Percentiles rank a stretch among this genome's conserved stretches.
phyloP scores from a whole-genome alignment of 2,888 invertebrate genomes.

The Brachyopa scutellaris region DNA sequence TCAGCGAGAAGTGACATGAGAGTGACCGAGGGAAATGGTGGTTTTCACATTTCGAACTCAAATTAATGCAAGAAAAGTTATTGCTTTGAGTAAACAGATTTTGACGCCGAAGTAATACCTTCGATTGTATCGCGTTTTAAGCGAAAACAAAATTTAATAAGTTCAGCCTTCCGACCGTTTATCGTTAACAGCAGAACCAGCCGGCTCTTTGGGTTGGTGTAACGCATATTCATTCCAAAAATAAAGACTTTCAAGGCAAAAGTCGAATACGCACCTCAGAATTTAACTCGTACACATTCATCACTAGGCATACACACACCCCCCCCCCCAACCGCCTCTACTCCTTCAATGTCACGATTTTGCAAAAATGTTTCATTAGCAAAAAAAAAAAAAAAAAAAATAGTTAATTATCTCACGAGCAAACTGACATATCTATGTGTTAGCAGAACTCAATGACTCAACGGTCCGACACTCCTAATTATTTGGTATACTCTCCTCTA shows the following conservation, averaged over 20 bases:
- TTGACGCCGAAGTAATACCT: too few relatives aligned
- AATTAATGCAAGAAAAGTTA: too few relatives aligned
- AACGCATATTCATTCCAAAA: conserved; percentile 1
- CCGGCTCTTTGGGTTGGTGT: too few relatives aligned
- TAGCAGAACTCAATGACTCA: conserved; percentile 22
- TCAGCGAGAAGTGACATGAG: too few relatives aligned
- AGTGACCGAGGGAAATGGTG: too few relatives aligned
- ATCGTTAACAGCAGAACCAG: too few relatives aligned
- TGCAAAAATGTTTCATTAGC: conserved; percentile 20
- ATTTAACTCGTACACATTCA: not conserved
- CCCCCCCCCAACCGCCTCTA: not conserved
- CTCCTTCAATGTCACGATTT: conserved; percentile 15
- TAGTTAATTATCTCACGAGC: conserved; percentile 35
- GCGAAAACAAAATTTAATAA: too few relatives aligned
- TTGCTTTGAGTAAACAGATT: too few relatives aligned
- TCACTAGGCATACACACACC: not conserved
- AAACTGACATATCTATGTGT: not conserved
- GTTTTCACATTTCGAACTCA: too few relatives aligned
- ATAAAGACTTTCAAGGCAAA: not conserved
- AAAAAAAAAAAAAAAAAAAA: too few relatives aligned
- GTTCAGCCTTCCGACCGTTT: too few relatives aligned
- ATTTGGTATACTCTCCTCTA: not conserved
- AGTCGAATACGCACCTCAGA: conserved; percentile 3
- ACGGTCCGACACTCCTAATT: conserved; percentile 30
- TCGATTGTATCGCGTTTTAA: too few relatives aligned